A percentile compares a stretch with the other conserved stretches of the same genome.
phyloP scores from a whole-genome alignment of 2,113 vertebrate genomes.

The Lates calcarifer region DNA sequence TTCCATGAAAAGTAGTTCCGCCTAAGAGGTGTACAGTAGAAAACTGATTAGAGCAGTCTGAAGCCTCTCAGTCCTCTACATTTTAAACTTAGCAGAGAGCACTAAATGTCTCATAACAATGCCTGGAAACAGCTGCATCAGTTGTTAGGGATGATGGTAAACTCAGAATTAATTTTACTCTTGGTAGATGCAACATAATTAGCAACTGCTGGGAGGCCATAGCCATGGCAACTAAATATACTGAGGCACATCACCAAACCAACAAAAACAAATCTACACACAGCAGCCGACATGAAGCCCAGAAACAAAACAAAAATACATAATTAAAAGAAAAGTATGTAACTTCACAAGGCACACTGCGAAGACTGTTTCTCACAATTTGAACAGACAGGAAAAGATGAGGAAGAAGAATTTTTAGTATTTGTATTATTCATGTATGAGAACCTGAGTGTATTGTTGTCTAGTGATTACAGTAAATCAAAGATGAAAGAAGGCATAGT shows the following conservation, averaged over 20 bases:
- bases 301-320: background rate
- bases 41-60: background rate
- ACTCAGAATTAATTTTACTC: slow-evolving; percentile 24
- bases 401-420: background rate
- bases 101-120: background rate
- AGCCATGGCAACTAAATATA: slow-evolving; percentile 28
- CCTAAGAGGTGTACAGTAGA: background rate
- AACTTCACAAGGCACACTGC: background rate
- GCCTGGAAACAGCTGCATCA: background rate
- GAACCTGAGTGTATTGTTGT: background rate
- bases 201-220: slow-evolving; percentile 8
- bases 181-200: slow-evolving; percentile 26
- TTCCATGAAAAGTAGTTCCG: background rate
- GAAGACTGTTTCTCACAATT: background rate
- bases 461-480: slow-evolving; percentile 10
- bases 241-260: background rate
- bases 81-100: background rate
- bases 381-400: background rate
- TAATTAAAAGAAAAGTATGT: background rate
- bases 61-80: background rate
- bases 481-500: slow-evolving; percentile 13
- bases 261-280: background rate
- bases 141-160: slow-evolving; percentile 12
- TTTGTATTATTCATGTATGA: background rate
- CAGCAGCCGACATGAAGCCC: background rate